Conservation (phyloP, 2,797 vertebrate species). For the Adrianichthys oophorus region DNA sequence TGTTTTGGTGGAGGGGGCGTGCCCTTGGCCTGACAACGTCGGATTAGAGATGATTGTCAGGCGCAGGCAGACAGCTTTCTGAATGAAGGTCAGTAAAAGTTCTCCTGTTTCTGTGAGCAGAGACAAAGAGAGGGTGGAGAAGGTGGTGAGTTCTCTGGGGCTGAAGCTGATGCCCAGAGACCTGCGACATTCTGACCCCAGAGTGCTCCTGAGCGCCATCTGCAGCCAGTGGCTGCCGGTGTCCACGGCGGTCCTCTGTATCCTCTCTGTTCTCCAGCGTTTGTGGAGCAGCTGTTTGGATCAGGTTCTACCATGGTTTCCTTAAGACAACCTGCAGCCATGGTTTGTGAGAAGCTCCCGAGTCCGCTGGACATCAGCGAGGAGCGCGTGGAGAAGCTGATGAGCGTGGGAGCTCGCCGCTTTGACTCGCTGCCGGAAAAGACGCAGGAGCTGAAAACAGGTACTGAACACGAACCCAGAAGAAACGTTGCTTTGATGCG, state of each 20-base stretch:
- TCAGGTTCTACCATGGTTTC: constrained; percentile 22
- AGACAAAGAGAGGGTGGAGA: constrained; percentile 93
- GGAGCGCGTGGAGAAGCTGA: constrained; percentile 90
- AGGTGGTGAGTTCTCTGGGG: constrained; percentile 88
- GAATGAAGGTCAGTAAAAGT: neutral
- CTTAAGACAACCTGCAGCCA: constrained; percentile 81
- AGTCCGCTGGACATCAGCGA: constrained; percentile 86
- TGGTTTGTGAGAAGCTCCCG: constrained; percentile 94
- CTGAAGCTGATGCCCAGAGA: constrained; percentile 87
- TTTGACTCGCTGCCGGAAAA: constrained; percentile 88
- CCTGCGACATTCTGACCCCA: constrained; percentile 88
- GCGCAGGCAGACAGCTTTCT: no score
- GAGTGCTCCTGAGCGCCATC: constrained; percentile 91
- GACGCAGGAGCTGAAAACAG: constrained; percentile 88
- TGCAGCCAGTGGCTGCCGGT: constrained; percentile 95
- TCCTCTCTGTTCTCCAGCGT: constrained; percentile 72
- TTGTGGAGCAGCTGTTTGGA: neutral
- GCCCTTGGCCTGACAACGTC: no score
- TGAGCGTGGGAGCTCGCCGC: constrained; percentile 82
- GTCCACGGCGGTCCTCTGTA: constrained; percentile 93
- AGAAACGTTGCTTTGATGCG: no score
- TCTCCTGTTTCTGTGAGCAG: constrained; percentile 62
- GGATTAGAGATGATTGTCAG: no score
- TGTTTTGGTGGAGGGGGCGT: no score
- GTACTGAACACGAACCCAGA: constrained; percentile 54